Base-by-base conservation (phyloP, 2,888 invertebrate genomes). In the Macrophya alboannulata region DNA sequence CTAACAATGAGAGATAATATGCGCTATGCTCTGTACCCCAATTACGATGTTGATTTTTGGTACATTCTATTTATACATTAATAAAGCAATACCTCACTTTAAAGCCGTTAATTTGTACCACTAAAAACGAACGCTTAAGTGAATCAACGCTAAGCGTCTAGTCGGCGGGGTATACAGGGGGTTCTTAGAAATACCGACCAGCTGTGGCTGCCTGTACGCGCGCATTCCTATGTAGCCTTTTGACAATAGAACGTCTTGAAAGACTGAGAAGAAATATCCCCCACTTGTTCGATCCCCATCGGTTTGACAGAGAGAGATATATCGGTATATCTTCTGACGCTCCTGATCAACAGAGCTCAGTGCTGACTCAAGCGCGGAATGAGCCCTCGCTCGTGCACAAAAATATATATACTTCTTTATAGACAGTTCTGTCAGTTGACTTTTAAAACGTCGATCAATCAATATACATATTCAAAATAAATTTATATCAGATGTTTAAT, bases 181-280 rank as follows among this genome's bases (percentile, higher is more conserved):
- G 4, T 68, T 68, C 68, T 17, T 68, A 68, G 68, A 17, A 68
- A 68, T 68, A 25, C 37, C 68, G 68, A 6, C 68, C 68, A 68
- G 68, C 68, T 68, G 55, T 55, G 10, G 4, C 0, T 55, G 48
- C 12, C 48, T 48, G 62, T 62, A 68, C 17, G 12, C 31, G 68
- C 17, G 68, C 68, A 68, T 68, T 68, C 68, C 68, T 15, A 17
- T 37, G 68, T 68, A 68, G 37, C 68, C 68, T 68, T 68, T 68
- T 68, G 68, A 68, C 68, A 68, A 68, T 68, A 68, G 68, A 68
- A 68, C 37, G 37, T 68, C 68, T 68, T 68, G 6, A 10, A 21
- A 68, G 68, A 31, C 68, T 31, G 68, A 37, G 68, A 68, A 68
- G 37, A 37, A 10, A 10, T 37, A 68, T 68, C 68, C 68, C 68